These are phyloP conservation scores for Sylvia atricapilla DNA, from an alignment of 2,113 vertebrate species.

Conservation along the genomic window DNA sequence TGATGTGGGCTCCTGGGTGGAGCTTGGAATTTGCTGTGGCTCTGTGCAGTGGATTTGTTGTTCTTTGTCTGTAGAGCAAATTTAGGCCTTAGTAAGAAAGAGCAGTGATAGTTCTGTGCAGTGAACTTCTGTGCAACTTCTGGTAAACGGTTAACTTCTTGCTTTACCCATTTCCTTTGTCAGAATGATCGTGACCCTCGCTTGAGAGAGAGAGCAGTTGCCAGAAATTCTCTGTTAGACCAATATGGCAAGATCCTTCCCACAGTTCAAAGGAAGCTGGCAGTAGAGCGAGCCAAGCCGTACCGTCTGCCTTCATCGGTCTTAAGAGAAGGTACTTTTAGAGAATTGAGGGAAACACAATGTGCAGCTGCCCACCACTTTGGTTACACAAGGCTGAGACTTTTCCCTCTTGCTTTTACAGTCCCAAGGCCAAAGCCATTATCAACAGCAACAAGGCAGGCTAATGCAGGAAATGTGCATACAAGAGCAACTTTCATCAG, in stretches of 20 bases:
- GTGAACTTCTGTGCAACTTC: neutral
- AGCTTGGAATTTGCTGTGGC: neutral
- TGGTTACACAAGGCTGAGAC: neutral
- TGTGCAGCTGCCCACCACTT: neutral
- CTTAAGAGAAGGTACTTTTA: conserved; percentile 82
- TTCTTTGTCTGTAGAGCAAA: fast-evolving
- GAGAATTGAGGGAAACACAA: too few species aligned
- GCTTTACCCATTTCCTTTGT: neutral
- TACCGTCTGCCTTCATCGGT: conserved; percentile 78
- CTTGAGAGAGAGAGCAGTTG: conserved; percentile 83
- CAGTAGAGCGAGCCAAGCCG: conserved; percentile 84
- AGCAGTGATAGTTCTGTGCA: neutral
- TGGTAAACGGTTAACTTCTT: neutral
- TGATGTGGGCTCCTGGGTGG: neutral
- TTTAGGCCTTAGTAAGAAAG: neutral
- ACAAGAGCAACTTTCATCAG: conserved; percentile 89
- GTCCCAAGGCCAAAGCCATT: conserved; percentile 88
- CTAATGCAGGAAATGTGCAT: conserved; percentile 77
- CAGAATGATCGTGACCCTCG: conserved; percentile 87
- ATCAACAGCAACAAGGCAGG: conserved; percentile 83
- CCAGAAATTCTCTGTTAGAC: conserved; percentile 88
- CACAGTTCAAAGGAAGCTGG: conserved; percentile 87
- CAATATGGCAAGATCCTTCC: conserved; percentile 90
- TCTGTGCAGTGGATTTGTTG: neutral
- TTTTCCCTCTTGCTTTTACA: conserved; percentile 49